These are phyloP conservation scores for Pangasius mekongensis DNA, from an alignment of 2,797 vertebrate species.

Conservation along the genomic window DNA sequence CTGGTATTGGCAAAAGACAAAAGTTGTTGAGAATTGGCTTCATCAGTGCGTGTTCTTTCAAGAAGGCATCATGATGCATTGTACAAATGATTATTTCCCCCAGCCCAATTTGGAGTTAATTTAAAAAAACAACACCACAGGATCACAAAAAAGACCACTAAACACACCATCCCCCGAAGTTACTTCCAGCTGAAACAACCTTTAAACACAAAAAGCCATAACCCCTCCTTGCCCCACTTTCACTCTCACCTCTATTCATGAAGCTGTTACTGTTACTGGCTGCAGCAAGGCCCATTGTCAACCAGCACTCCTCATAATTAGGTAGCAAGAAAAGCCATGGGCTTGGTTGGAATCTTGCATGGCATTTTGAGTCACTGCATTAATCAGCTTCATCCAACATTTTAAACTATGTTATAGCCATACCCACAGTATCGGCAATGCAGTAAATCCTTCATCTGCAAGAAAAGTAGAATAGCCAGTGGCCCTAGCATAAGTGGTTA, in stretches of 20 bases:
- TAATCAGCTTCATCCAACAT: not conserved
- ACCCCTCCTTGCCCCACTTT: not conserved
- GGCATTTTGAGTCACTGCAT: not conserved
- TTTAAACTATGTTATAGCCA: not conserved
- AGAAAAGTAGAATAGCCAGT: not conserved
- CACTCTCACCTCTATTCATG: conserved; percentile 13
- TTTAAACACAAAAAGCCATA: conserved; percentile 7
- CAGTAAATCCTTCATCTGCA: not conserved
- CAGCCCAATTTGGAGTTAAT: not conserved
- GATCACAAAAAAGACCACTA: not conserved
- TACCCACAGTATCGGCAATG: not conserved
- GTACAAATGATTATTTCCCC: not conserved
- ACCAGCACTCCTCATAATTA: not conserved
- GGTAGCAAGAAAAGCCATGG: not conserved
- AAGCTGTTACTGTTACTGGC: conserved; percentile 9
- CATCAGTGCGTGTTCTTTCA: not conserved
- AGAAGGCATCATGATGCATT: not conserved
- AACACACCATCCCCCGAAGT: not conserved
- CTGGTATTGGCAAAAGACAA: too few relatives aligned
- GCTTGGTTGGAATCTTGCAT: not conserved
- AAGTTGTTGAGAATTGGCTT: not conserved
- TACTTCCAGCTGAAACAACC: not conserved
- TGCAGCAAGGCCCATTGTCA: not conserved
- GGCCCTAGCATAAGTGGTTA: not conserved
- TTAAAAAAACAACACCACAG: not conserved